Evolutionary conservation across 2,888 invertebrate species (phyloP).

Genomic region (Acanthococcus lagerstroemiae): DNA sequence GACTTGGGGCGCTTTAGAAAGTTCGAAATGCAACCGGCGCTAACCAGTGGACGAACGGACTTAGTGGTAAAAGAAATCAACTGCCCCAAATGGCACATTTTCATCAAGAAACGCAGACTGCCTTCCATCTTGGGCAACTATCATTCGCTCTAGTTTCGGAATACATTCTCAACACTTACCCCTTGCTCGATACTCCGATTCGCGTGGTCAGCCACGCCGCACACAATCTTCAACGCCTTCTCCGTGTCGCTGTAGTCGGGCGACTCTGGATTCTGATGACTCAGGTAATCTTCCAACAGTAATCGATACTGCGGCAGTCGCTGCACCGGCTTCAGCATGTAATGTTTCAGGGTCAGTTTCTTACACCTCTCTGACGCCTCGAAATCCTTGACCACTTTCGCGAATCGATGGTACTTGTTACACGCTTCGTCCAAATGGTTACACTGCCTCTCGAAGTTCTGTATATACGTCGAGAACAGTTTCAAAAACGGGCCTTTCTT

Average conservation of each 20-base stretch:
- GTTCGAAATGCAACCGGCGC: no score
- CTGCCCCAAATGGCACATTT: no score
- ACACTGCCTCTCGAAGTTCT: conserved; percentile 47
- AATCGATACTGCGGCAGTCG: conserved; percentile 56
- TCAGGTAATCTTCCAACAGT: conserved; percentile 51
- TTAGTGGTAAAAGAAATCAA: no score
- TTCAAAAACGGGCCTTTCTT: conserved; percentile 51
- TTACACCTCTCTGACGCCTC: conserved; percentile 44
- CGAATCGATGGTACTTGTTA: conserved; percentile 45
- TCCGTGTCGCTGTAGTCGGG: conserved; percentile 51
- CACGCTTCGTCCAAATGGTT: conserved; percentile 45
- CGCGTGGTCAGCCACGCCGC: conserved; percentile 49
- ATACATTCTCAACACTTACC: conserved; percentile 41
- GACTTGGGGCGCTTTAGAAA: no score
- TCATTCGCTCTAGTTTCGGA: background rate
- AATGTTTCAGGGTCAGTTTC: conserved; percentile 51
- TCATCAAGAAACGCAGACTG: no score
- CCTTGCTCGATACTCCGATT: conserved; percentile 48
- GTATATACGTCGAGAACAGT: conserved; percentile 48
- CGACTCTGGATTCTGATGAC: conserved; percentile 45
- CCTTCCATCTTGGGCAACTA: background rate
- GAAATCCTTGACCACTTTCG: conserved; percentile 45
- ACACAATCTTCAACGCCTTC: conserved; percentile 48
- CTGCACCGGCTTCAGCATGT: conserved; percentile 58
- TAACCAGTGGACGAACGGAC: no score